Percentiles rank a stretch among this genome's conserved stretches.
Conservation (phyloP, 2,888 invertebrate genomes). For the Bellardia pandia region DNA sequence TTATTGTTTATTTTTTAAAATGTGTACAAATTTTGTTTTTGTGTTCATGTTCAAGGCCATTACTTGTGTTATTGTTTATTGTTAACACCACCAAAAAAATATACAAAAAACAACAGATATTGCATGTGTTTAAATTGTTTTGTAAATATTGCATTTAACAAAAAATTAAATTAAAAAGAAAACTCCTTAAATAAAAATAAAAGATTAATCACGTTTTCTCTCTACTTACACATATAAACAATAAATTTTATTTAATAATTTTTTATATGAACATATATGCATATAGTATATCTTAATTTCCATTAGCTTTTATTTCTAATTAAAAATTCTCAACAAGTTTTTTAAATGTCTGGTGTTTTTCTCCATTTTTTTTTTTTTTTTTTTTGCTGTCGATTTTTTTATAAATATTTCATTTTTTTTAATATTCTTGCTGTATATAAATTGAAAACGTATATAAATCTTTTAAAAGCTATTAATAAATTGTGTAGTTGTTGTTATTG, state of each 20-base stretch:
- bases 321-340: constrained; percentile 70
- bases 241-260: not conserved
- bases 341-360: constrained; percentile 62
- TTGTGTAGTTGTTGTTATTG: constrained; percentile 32
- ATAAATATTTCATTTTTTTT: constrained; percentile 54
- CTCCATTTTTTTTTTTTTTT: constrained; percentile 12
- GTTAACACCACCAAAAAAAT: constrained; percentile 14
- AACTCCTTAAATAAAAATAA: constrained; percentile 15
- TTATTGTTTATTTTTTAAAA: constrained; percentile 37
- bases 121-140: constrained; percentile 19
- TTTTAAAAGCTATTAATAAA: constrained; percentile 61
- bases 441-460: constrained; percentile 62
- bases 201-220: constrained; percentile 48
- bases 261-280: too few relatives aligned
- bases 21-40: not conserved
- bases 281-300: constrained; percentile 26
- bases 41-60: constrained; percentile 70
- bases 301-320: constrained; percentile 63
- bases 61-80: constrained; percentile 43
- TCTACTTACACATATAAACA: constrained; percentile 15
- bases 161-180: constrained; percentile 36
- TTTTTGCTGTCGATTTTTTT: constrained; percentile 26
- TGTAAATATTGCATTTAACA: constrained; percentile 26
- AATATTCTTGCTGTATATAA: constrained; percentile 50
- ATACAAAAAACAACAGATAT: not conserved